Percentiles rank a stretch among this genome's conserved stretches.
Conservation (phyloP, 2,888 invertebrate species). For the Drosophila neonasuta region DNA sequence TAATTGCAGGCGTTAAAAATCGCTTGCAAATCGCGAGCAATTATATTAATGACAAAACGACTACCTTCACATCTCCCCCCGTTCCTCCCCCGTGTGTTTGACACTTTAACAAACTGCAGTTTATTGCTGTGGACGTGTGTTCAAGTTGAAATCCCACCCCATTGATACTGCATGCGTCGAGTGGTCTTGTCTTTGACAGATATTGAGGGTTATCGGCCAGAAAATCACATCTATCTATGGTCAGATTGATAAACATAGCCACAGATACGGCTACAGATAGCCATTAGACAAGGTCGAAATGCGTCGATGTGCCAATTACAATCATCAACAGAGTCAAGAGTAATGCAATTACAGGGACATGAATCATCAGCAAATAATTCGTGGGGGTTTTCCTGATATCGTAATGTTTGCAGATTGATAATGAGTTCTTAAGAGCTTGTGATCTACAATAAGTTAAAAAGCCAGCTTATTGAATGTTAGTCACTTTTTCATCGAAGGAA, state of each 20-base stretch:
- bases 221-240: conserved; percentile 28
- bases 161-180: conserved; percentile 23
- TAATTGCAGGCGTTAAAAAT: conserved; percentile 69
- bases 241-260: conserved; percentile 29
- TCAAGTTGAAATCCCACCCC: conserved; percentile 44
- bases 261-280: conserved; percentile 22
- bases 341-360: not conserved
- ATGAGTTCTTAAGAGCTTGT: not conserved
- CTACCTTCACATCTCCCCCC: not conserved
- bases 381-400: not conserved
- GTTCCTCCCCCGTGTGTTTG: not conserved
- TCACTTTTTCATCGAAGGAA: not conserved
- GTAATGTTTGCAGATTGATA: not conserved
- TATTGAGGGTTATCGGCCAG: conserved; percentile 36
- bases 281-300: conserved; percentile 6
- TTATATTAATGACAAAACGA: conserved; percentile 52
- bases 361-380: conserved; percentile 2
- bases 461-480: not conserved
- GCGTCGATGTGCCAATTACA: not conserved
- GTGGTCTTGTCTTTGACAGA: conserved; percentile 39
- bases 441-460: conserved; percentile 4
- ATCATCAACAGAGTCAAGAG: conserved; percentile 1
- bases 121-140: conserved; percentile 67
- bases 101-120: conserved; percentile 56
- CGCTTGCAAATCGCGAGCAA: conserved; percentile 55